Evolutionary conservation across 1,140 invertebrate species (phyloP).

Genomic region (Sminthurinus signatus): DNA sequence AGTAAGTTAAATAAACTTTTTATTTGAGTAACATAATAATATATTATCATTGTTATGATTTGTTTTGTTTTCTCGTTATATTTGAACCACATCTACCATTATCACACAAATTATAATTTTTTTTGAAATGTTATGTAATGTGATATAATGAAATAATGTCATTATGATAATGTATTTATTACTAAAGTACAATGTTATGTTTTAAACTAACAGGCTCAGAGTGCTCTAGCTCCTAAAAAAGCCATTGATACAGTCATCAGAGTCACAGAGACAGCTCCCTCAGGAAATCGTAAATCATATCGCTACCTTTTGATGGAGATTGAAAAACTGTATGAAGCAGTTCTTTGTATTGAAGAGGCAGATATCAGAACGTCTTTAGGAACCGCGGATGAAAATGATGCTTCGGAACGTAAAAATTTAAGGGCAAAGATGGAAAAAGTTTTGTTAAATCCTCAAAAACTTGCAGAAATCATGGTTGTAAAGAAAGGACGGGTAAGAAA

Average conservation of each 20-base stretch:
- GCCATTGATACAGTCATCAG: constrained; percentile 37
- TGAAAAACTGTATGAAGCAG: constrained; percentile 32
- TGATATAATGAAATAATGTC: too few relatives aligned
- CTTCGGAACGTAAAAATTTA: constrained; percentile 7
- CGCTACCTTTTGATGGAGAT: constrained; percentile 34
- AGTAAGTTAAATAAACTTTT: constrained; percentile 39
- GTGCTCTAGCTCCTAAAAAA: constrained; percentile 37
- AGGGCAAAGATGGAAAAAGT: constrained; percentile 14
- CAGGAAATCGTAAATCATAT: constrained; percentile 26
- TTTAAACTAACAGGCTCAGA: constrained; percentile 23
- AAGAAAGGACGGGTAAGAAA: constrained; percentile 33
- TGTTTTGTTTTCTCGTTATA: background rate
- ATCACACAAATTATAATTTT: background rate
- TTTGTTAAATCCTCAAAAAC: constrained; percentile 16
- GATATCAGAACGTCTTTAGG: constrained; percentile 22
- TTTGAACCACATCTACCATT: background rate
- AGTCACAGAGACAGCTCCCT: constrained; percentile 17
- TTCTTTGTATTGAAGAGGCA: constrained; percentile 26
- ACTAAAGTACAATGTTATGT: too few relatives aligned
- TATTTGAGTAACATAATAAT: too few relatives aligned
- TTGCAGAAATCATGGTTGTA: constrained; percentile 19
- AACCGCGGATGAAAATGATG: constrained; percentile 17
- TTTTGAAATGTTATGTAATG: too few relatives aligned
- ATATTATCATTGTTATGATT: background rate
- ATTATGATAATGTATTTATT: too few relatives aligned